A percentile compares a stretch with the other conserved stretches of the same genome.
phyloP scores from a whole-genome alignment of 1,140 invertebrate species.

The Dysdera silvatica region DNA sequence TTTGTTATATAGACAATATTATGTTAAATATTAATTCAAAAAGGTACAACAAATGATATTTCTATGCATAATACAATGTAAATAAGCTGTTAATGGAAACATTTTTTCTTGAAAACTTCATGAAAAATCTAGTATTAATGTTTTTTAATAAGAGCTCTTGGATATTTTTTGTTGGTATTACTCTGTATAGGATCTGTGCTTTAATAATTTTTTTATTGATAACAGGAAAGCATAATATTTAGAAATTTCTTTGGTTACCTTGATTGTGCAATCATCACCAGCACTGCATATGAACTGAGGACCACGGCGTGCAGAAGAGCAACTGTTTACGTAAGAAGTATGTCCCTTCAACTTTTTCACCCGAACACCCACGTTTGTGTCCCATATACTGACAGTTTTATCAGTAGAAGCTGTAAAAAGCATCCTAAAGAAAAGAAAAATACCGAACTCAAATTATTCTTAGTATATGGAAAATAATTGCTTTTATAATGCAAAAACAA shows the following conservation, averaged over 20 bases:
- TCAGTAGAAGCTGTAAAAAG: constrained; percentile 92
- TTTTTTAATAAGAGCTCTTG: neutral
- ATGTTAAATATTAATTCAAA: too few relatives aligned
- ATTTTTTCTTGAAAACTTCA: too few relatives aligned
- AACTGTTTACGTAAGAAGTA: constrained; percentile 51
- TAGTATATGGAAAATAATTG: too few relatives aligned
- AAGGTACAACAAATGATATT: too few relatives aligned
- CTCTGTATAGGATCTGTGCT: neutral
- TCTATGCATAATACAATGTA: too few relatives aligned
- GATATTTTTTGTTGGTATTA: neutral
- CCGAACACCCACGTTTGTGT: constrained; percentile 73
- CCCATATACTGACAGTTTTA: constrained; percentile 91
- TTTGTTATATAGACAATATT: too few relatives aligned
- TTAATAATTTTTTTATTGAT: neutral
- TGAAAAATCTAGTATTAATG: too few relatives aligned
- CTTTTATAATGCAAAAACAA: too few relatives aligned
- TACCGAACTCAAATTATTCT: too few relatives aligned
- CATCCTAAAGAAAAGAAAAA: constrained; percentile 47
- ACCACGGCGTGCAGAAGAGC: constrained; percentile 67
- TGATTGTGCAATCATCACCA: constrained; percentile 88
- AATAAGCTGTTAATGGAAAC: too few relatives aligned
- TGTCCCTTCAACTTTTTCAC: constrained; percentile 83
- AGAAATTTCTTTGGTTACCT: constrained; percentile 47
- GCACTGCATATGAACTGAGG: constrained; percentile 83
- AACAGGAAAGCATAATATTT: neutral